Conservation (phyloP, 2,113 vertebrate genomes). For the Sinocyclocheilus grahami region DNA sequence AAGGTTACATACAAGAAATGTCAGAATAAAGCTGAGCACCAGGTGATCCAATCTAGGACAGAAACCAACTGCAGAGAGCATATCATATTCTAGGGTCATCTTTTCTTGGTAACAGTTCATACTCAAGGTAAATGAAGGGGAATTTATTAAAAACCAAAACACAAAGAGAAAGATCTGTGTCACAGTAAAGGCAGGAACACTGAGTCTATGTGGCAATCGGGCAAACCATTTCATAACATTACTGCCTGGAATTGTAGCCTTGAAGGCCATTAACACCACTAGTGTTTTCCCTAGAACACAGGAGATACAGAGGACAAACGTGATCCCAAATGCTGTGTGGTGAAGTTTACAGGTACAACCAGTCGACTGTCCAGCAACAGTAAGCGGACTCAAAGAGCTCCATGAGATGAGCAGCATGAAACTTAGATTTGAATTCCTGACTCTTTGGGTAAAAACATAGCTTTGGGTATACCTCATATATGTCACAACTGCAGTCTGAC, state of each 20-base stretch:
- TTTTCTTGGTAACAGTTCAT: conserved; percentile 61
- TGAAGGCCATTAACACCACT: conserved; percentile 70
- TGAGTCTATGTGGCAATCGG: conserved; percentile 61
- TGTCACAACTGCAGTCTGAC: conserved; percentile 60
- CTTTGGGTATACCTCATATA: conserved; percentile 66
- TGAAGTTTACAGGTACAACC: conserved; percentile 71
- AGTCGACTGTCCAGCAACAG: conserved; percentile 62
- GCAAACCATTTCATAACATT: conserved; percentile 69
- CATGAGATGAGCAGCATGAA: conserved; percentile 67
- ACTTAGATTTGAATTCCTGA: conserved; percentile 68
- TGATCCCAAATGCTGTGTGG: conserved; percentile 69
- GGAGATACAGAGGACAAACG: conserved; percentile 69
- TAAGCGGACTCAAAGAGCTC: conserved; percentile 66
- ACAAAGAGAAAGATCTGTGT: conserved; percentile 64
- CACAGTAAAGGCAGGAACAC: conserved; percentile 61
- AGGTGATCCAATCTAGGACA: conserved; percentile 68
- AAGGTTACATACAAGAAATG: conserved; percentile 69
- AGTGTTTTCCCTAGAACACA: conserved; percentile 69
- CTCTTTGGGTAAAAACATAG: conserved; percentile 59
- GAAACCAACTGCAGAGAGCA: conserved; percentile 65
- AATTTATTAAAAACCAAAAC: conserved; percentile 61
- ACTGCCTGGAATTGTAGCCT: conserved; percentile 61
- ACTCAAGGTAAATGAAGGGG: conserved; percentile 35
- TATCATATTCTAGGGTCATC: conserved; percentile 66
- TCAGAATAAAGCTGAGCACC: conserved; percentile 67